Base-by-base conservation (phyloP, 1,140 invertebrate species). In the Bombus waltoni region DNA sequence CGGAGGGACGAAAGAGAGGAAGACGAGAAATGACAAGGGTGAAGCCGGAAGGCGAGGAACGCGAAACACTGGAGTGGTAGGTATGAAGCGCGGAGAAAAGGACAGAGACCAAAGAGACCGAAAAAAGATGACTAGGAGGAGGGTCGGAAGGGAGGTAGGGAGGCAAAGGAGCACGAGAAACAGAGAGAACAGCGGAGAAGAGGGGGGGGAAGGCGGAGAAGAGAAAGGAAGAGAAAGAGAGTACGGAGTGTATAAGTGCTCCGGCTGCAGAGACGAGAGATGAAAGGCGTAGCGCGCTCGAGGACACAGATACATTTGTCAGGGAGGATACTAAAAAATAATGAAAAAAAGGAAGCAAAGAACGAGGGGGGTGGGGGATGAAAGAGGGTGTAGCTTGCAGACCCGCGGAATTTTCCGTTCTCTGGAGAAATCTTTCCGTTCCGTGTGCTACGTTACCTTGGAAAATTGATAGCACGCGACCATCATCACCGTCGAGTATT, bases 271-370 rank as follows among this genome's bases (percentile, higher is more conserved):
- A 94, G 91, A 94, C 90, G 91, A 93, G 93, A 94, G 93, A 94
- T 94, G 94, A 94, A 94, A 94, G 93, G 93, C 92, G 92, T 87
- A 92, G 90, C 91, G 91, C 86, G 93, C 94, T 94, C 92, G 93
- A 94, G 94, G 93, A 94, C 93, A 94, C 91, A 87, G 92, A 94
- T 94, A 94, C 92, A 94, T 94, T 94, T 94, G 92, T 93, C 89
- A 90, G 92, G 87, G 89, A 93, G 93, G 92, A 93, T 93, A 91
- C 90, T 93, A 89, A 91, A 93, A 93, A 93, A 93, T 92, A 92
- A 93, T 93, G 90, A 92, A 91, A 93, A 92, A 88, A 90, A 87
- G 75, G 78, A 78, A 77, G 74, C n/a, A 73, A 35, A 68, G 73
- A 38, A 38, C 35, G 53, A 35, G 65, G 85, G 28, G 22, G 5